Evolutionary conservation across 2,113 vertebrate genomes (phyloP).

Genomic region (Phaetusa simplex): DNA sequence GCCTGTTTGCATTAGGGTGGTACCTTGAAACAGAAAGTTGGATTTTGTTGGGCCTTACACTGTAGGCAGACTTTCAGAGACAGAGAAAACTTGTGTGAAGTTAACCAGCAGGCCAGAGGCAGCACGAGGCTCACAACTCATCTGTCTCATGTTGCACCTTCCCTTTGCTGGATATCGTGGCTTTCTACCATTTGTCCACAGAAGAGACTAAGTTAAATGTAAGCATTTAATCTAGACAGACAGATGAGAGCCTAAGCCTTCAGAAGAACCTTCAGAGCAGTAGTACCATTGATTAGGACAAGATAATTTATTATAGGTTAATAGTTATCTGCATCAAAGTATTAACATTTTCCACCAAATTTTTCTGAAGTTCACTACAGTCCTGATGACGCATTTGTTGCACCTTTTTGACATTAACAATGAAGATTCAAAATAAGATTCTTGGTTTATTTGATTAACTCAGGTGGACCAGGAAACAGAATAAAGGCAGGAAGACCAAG

Average conservation of each 20-base stretch:
- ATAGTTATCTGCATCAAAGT: neutral
- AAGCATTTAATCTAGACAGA: neutral
- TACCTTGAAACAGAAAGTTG: neutral
- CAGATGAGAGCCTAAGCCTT: neutral
- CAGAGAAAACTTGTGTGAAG: accelerated
- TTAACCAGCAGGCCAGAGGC: neutral
- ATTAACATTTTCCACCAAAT: neutral
- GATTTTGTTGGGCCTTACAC: neutral
- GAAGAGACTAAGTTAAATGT: neutral
- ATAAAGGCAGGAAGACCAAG: neutral
- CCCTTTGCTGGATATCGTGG: neutral
- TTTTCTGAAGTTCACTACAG: neutral
- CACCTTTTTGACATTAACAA: neutral
- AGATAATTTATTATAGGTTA: neutral
- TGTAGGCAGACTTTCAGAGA: neutral
- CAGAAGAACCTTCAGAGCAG: neutral
- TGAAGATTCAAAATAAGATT: neutral
- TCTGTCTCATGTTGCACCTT: neutral
- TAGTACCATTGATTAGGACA: neutral
- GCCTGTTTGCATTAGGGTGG: neutral
- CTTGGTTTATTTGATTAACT: neutral
- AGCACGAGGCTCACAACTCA: neutral
- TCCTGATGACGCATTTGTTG: neutral
- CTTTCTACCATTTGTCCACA: neutral
- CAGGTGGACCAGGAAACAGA: neutral